Evolutionary conservation across 2,888 invertebrate genomes (phyloP).

Genomic region (Brachynemurus nebulosus): DNA sequence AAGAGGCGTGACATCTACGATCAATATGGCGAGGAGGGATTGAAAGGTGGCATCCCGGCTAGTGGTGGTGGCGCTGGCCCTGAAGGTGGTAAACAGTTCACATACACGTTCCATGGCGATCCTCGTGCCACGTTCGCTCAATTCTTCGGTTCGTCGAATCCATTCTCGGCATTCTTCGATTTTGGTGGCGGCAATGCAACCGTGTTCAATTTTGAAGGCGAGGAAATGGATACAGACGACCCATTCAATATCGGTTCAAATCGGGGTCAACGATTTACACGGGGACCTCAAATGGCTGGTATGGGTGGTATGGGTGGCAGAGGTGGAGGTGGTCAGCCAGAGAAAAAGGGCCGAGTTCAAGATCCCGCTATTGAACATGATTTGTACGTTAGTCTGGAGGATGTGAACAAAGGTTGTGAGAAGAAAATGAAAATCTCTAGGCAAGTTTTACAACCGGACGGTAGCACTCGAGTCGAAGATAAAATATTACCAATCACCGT

Average conservation of each 20-base stretch:
- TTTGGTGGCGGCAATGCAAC: conserved; percentile 46
- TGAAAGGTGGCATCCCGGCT: conserved; percentile 55
- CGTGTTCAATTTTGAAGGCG: conserved; percentile 35
- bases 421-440: conserved; percentile 97
- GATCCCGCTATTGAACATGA: conserved; percentile 84
- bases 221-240: conserved; percentile 29
- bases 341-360: conserved; percentile 54
- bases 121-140: conserved; percentile 91
- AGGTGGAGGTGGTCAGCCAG: conserved; percentile 35
- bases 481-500: conserved; percentile 84
- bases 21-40: conserved; percentile 77
- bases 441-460: conserved; percentile 65
- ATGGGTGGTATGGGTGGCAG: too few species aligned
- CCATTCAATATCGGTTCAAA: conserved; percentile 39
- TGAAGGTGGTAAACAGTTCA: conserved; percentile 45
- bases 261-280: conserved; percentile 53
- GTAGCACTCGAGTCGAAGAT: conserved; percentile 68
- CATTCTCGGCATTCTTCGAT: conserved; percentile 77
- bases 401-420: conserved; percentile 76
- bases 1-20: conserved; percentile 91
- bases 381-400: conserved; percentile 77
- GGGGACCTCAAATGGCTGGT: conserved; percentile 66
- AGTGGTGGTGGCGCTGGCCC: conserved; percentile 30
- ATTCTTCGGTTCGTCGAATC: conserved; percentile 88
- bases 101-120: conserved; percentile 85